Base-by-base conservation (phyloP, 2,113 vertebrate species). In the Perca flavescens region DNA sequence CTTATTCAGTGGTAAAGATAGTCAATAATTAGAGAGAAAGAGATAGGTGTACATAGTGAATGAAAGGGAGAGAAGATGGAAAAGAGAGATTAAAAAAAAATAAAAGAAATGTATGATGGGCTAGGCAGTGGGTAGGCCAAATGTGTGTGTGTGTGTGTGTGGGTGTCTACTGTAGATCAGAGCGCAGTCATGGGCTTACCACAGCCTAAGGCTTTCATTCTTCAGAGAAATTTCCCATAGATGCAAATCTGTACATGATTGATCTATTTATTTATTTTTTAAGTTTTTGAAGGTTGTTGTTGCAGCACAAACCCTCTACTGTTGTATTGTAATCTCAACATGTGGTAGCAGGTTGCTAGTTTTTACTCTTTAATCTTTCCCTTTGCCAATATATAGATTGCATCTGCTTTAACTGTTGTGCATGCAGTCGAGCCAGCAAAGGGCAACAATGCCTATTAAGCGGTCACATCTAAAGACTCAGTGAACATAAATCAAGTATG, bases 401-500 rank as follows among this genome's bases (percentile, higher is more conserved):
- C 34, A 82, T 85, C 36, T 53, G 34, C 10, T 71, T 78, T 25
- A 1, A 66, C 40, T 63, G 81, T 69, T 81, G 66, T 62, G 67
- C 63, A 34, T 80, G 77, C 62, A 71, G 52, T 83, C n/a, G 12
- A 80, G 67, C 68, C 50, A 56, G 61, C 53, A 69, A 81, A 71
- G 16, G 77, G 79, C 88, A 90, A 92, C 86, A 91, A 90, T 93
- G 88, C 76, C 82, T 79, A 52, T 92, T 85, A 89, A 90, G 90
- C 74, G 91, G 91, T 91, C 83, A 91, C 86, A 92, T 92, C 88
- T 91, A 70, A 93, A 87, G 84, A 77, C 84, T 67, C 21, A 0
- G 78, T 21, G 72, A 67, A 74, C 86, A 90, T 92, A 93, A 94
- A 93, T 91, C 86, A 92, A 74, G 82, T 84, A 90, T 80, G 86